Base-by-base conservation (phyloP, 2,888 invertebrate genomes). In the Azorinus chamasolen region DNA sequence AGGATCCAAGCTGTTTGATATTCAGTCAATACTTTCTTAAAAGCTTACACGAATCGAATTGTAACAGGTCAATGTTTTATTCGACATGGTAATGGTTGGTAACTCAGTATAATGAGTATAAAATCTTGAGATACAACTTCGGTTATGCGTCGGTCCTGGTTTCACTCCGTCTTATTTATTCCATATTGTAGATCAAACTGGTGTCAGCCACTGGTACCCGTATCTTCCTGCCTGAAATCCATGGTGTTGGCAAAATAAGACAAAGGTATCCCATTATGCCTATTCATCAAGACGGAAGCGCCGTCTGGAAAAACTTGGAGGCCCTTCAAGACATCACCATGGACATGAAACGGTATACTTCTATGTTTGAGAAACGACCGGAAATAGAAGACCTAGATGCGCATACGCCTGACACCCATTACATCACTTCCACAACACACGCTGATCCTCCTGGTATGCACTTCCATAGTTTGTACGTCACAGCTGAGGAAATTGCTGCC, bases 181-280 rank as follows among this genome's bases (percentile, higher is more conserved):
- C 32, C 4, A 32, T 41, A 25, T 41, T 51, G 1, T 45, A 77
- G 63, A 63, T 85, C 0, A 57, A 69, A 39, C 45, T 37, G 4
- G 83, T 84, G 1, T 55, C 70, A 0, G 80, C 88, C 0, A 83
- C 87, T 0, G 88, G 89, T 6, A 64, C 57, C n/a, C 75, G 83
- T 18, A 79, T 84, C 22, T 78, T 83, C 48, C 64, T 80, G 8
- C 83, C 86, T 0, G 70, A 85, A 14, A 88, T 90, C 37, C 80
- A 83, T 1, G 85, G 83, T 2, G 81, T 89, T 10, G 90, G 90
- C 1, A 73, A 73, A 8, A 37, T 89, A 8, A 78, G 90, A 12
- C 75, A 79, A 5, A 79, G 89, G 54, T 90, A 85, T 57, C 89
- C 89, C 1, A 80, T 90, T 18, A 69, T 87, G 16, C 78, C 90